A percentile compares a stretch with the other conserved stretches of the same genome.
Evolutionary conservation across 2,797 vertebrate species (phyloP).

Genomic region (Mergus octosetaceus): DNA sequence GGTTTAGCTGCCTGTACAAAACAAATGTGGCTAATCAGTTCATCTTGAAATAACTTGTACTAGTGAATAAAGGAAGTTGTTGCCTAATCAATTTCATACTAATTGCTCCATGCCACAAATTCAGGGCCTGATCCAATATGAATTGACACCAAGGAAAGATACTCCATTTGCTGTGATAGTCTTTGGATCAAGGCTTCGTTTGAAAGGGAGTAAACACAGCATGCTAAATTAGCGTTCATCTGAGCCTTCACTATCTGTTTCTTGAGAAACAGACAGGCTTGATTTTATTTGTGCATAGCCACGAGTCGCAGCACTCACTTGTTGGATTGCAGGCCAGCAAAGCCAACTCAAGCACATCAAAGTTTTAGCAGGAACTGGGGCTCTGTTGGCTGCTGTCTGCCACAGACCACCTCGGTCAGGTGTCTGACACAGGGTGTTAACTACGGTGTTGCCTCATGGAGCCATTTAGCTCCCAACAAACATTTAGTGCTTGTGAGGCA

Average conservation of each 20-base stretch:
- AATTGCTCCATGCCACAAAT: conserved; percentile 42
- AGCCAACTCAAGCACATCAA: not conserved
- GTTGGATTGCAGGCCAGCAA: not conserved
- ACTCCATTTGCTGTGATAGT: not conserved
- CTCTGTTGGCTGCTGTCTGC: not conserved
- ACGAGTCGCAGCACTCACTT: not conserved
- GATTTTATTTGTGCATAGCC: not conserved
- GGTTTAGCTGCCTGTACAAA: conserved; percentile 19
- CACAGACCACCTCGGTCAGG: rapidly evolving
- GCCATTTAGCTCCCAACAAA: conserved; percentile 32
- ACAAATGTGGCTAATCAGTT: conserved; percentile 49
- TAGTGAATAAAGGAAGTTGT: conserved; percentile 45
- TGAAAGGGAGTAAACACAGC: not conserved
- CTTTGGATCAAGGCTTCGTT: conserved; percentile 13
- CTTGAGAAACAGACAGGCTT: not conserved
- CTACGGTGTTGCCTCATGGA: rapidly evolving
- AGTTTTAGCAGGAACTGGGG: not conserved
- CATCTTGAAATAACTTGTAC: conserved; percentile 45
- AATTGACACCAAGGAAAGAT: not conserved
- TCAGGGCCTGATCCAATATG: conserved; percentile 24
- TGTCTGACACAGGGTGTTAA: not conserved
- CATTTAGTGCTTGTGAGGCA: conserved; percentile 9
- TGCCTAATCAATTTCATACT: conserved; percentile 52
- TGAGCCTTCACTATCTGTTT: not conserved
- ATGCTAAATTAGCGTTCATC: not conserved